Evolutionary conservation across 2,888 invertebrate species (phyloP), one percentile per base, ranked within the genome.

Genomic region (Malthinus flaveolus): DNA sequence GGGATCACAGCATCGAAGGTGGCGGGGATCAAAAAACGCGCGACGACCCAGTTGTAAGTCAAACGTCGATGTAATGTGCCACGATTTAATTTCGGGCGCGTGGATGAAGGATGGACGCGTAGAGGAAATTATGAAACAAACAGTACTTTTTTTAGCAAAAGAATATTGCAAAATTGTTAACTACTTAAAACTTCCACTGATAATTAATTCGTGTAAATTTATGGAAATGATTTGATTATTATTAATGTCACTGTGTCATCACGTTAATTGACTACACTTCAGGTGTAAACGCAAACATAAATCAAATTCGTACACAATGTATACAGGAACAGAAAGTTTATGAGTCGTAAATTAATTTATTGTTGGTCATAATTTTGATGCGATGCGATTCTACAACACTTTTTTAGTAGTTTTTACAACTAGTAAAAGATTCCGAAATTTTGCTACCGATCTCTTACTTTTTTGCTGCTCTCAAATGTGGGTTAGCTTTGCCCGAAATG

Each of bases 331-430:
- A 66, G 68, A 59, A 58, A 61, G 65, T 74, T 75, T 74, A 74
- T 70, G 72, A 68, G 70, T 69, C 71, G 71, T 73, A 73, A 74
- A 73, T 72, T 73, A 72, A 73, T 74, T 74, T 73, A 75, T 73
- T 71, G 71, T 64, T 65, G 67, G 65, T 71, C 69, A 71, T 72
- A 72, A 73, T 69, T 71, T 68, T 70, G 67, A 67, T 61, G 66
- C 65, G 66, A 23, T 23, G 23, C 39, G 52, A 65, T 63, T 62
- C 50, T 60, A 54, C 56, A 61, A 65, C 68, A 66, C 67, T 68
- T 64, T 23, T 66, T 62, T 63, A 53, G 51, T 50, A 47, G 48
- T 46, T 50, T 35, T 56, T 32, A 44, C 35, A 15, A 44, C 12
- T 11, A 33, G 32, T 8, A 42, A 49, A 44, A 35, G 37, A 52